Conservation (phyloP, 1,140 invertebrate species). For the Bombus terrestris region DNA sequence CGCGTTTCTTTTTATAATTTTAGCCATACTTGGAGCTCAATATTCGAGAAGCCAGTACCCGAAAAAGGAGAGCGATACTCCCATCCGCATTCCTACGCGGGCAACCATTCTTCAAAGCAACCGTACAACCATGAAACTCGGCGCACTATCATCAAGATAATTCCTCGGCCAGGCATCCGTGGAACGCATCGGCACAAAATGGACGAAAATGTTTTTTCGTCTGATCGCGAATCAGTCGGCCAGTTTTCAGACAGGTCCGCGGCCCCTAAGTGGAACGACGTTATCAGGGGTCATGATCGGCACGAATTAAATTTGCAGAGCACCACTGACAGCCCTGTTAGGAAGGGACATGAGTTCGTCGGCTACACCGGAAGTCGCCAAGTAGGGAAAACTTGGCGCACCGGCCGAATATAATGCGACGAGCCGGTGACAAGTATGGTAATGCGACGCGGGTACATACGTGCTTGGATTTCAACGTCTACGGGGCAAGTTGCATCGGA, state of each 20-base stretch:
- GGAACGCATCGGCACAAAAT: background rate
- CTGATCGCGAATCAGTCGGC: background rate
- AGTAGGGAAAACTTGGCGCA: constrained; percentile 70
- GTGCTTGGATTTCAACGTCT: constrained; percentile 60
- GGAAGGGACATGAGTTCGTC: constrained; percentile 35
- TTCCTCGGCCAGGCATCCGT: constrained; percentile 10
- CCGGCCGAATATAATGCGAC: constrained; percentile 69
- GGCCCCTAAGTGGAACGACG: constrained; percentile 28
- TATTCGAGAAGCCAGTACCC: background rate
- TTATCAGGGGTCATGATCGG: constrained; percentile 61
- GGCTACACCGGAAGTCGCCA: constrained; percentile 72
- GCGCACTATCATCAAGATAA: constrained; percentile 28
- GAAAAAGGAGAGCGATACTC: constrained; percentile 12
- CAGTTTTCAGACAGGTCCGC: background rate
- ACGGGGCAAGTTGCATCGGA: background rate
- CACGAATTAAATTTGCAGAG: constrained; percentile 67
- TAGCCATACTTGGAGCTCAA: background rate
- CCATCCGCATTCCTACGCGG: constrained; percentile 20
- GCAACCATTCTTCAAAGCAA: constrained; percentile 10
- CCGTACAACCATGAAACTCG: constrained; percentile 5
- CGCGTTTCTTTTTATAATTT: background rate
- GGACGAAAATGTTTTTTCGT: constrained; percentile 10
- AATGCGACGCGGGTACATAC: constrained; percentile 58
- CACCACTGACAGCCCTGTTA: constrained; percentile 47
- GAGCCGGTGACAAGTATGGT: constrained; percentile 61